These are phyloP conservation scores for Odocoileus hemionus DNA, from an alignment of 2,113 vertebrate species.

Conservation along the genomic window DNA sequence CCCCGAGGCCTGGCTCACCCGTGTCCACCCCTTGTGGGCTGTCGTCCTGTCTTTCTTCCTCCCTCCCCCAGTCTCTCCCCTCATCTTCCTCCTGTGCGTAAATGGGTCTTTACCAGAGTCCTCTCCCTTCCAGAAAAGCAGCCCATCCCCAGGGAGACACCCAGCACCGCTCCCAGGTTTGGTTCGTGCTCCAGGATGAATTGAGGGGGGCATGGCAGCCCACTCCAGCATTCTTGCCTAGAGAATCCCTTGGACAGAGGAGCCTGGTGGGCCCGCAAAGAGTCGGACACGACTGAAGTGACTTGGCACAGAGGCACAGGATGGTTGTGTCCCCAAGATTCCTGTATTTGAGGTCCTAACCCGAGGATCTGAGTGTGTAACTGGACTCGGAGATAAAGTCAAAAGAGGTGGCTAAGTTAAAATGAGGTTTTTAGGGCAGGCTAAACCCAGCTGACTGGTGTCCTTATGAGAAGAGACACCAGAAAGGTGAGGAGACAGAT, in stretches of 20 bases:
- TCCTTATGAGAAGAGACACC: neutral
- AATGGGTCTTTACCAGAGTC: neutral
- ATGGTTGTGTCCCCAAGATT: rapidly evolving
- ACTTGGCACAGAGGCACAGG: rapidly evolving
- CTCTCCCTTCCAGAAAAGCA: neutral
- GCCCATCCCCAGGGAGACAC: neutral
- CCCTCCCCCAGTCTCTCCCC: neutral
- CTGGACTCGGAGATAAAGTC: neutral
- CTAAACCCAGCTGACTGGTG: too few relatives aligned
- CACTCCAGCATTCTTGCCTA: neutral
- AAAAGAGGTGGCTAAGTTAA: neutral
- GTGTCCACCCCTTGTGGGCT: rapidly evolving
- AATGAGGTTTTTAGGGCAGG: neutral
- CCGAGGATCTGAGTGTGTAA: neutral
- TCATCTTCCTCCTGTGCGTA: too few relatives aligned
- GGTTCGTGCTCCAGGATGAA: neutral
- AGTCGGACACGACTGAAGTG: neutral
- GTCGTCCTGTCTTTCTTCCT: neutral
- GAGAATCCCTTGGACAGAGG: neutral
- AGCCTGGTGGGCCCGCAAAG: neutral
- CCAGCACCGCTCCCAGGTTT: neutral
- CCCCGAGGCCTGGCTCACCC: neutral
- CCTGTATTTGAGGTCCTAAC: rapidly evolving
- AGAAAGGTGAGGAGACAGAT: rapidly evolving
- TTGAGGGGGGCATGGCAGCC: neutral